phyloP scores from a whole-genome alignment of 2,888 invertebrate genomes.

The Eristalis intricaria region DNA sequence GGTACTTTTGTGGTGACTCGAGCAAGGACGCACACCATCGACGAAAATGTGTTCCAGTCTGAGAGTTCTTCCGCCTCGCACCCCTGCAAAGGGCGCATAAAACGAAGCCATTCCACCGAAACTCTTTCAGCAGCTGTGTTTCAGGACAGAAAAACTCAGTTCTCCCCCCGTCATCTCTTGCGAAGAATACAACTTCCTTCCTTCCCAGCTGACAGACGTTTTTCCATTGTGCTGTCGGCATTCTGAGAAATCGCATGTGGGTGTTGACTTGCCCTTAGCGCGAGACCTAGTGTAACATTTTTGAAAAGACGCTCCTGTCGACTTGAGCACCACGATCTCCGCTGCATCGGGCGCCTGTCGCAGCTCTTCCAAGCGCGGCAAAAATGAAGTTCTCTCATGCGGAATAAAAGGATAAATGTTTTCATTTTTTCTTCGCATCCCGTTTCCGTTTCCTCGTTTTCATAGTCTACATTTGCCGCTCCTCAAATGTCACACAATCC shows the following conservation, averaged over 20 bases:
- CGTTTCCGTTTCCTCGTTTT: slow-evolving; percentile 32
- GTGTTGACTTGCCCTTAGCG: neutral
- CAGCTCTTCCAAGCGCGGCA: neutral
- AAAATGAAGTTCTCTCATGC: slow-evolving; percentile 38
- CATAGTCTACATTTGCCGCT: slow-evolving; percentile 7
- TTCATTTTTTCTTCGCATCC: neutral
- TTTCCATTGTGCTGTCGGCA: slow-evolving; percentile 57
- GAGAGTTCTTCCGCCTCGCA: too few species aligned
- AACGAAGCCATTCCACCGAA: neutral
- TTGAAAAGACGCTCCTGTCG: slow-evolving; percentile 61
- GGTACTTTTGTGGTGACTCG: too few species aligned
- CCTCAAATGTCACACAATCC: slow-evolving; percentile 1
- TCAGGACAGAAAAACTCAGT: too few species aligned
- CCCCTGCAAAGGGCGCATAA: too few species aligned
- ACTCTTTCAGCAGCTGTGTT: too few species aligned
- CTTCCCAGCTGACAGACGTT: neutral
- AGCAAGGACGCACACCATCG: too few species aligned
- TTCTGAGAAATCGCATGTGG: slow-evolving; percentile 13
- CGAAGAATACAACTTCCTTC: neutral
- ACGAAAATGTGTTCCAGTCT: too few species aligned
- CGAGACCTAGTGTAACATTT: neutral
- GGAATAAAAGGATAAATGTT: slow-evolving; percentile 67
- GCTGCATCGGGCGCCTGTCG: slow-evolving; percentile 19
- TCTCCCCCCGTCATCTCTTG: neutral
- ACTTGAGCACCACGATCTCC: slow-evolving; percentile 64